phyloP scores from a whole-genome alignment of 2,113 vertebrate species.

The Perca schrenkii region DNA sequence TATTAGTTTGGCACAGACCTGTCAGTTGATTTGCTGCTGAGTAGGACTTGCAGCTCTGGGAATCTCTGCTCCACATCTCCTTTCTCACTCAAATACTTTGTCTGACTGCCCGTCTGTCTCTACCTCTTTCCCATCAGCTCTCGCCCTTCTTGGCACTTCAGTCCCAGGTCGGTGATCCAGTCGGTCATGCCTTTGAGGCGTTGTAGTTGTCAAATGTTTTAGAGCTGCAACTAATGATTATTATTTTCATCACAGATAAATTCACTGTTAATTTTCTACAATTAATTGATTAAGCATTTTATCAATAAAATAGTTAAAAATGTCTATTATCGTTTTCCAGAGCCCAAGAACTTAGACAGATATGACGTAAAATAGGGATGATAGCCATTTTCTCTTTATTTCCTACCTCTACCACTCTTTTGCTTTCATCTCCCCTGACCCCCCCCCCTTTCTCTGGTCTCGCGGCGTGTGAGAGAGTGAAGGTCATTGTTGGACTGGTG shows the following conservation, averaged over 20 bases:
- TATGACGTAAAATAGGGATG: neutral
- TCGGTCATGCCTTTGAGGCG: neutral
- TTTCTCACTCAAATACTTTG: conserved; percentile 69
- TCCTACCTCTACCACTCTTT: conserved; percentile 20
- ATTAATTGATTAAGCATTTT: neutral
- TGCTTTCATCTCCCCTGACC: conserved; percentile 39
- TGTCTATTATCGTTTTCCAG: too few relatives aligned
- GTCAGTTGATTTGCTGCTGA: conserved; percentile 77
- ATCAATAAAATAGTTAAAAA: neutral
- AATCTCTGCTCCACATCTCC: conserved; percentile 67
- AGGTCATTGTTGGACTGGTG: conserved; percentile 63
- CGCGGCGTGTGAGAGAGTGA: conserved; percentile 24
- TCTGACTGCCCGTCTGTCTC: conserved; percentile 62
- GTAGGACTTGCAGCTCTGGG: conserved; percentile 64
- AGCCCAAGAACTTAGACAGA: neutral
- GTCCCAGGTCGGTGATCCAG: conserved; percentile 16
- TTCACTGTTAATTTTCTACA: neutral
- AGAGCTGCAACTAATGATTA: neutral
- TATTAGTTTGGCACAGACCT: conserved; percentile 73
- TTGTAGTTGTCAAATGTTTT: neutral
- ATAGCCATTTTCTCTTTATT: conserved; percentile 18
- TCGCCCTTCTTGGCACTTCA: conserved; percentile 43
- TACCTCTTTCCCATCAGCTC: conserved; percentile 66
- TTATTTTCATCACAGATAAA: neutral
- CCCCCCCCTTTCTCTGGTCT: neutral